Evolutionary conservation across 1,140 invertebrate genomes (phyloP), one percentile per base, ranked within the genome.

Genomic region (Diuraphis noxia): DNA sequence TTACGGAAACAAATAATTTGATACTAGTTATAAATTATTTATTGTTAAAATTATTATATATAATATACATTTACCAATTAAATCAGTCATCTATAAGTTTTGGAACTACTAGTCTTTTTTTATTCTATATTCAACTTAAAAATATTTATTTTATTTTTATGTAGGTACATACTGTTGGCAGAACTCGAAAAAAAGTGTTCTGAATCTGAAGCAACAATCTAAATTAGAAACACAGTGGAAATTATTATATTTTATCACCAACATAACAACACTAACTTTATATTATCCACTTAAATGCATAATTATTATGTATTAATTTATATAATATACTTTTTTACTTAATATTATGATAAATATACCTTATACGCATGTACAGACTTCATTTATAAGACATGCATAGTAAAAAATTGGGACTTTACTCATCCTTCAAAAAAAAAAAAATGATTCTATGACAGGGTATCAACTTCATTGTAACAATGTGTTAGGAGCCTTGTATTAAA

Each of bases 21-120:
- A 63, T 88, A 88, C 8, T 88, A 88, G 52, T 88, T n/a, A 63
- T 88, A 88, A 36, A 49, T 52, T 72, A 49, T 86, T 88, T 88
- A 88, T 88, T 88, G 86, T 88, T 88, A 88, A 88, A 19, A 63
- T 88, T 56, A 87, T 56, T 38, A 88, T 88, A 40, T 43, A 56
- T 38, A 36, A 23, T 49, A 72, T 72, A 72, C 30, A 72, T n/a
- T 34, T 72, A 72, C 56, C 30, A 88, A 88, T 88, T 49, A 88
- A 88, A 88, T 88, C 49, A 63, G 86, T 88, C 52, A 63, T 88
- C 34, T 38, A 86, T 52, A 43, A 86, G 23, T 86, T 63, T 56
- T 88, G 25, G 13, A 88, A 52, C 23, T 56, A 25, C 21, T 46
- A 49, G 34, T 86, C 9, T 49, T 86, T 46, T 84, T 86, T 86